Evolutionary conservation across 2,113 vertebrate genomes (phyloP).

Genomic region (Prunella himalayana): DNA sequence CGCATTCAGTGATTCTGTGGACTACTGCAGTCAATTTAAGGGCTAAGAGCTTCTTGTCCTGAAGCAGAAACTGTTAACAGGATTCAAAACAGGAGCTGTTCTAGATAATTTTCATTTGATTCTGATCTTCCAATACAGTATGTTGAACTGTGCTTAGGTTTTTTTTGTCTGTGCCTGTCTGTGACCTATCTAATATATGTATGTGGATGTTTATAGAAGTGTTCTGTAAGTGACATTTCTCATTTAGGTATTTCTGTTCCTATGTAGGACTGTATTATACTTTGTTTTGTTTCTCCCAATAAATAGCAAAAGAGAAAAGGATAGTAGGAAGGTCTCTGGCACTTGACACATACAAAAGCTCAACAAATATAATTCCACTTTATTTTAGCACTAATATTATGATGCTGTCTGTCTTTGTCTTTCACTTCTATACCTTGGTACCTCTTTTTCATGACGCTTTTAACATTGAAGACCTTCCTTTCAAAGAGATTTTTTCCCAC

Average conservation of each 20-base stretch:
- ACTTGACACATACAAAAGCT: not conserved
- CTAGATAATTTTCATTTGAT: not conserved
- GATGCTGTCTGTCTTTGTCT: not conserved
- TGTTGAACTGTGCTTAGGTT: not conserved
- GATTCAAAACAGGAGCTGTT: not conserved
- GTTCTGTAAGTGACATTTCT: not conserved
- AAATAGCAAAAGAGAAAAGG: not conserved
- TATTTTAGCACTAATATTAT: not conserved
- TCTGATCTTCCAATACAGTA: not conserved
- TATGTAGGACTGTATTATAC: not conserved
- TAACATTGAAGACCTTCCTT: not conserved
- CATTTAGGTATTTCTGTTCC: not conserved
- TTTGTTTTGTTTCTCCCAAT: not conserved
- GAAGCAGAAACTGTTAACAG: not conserved
- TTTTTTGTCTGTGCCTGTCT: not conserved
- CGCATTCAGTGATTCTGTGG: accelerated
- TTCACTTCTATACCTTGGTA: not conserved
- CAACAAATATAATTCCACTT: not conserved
- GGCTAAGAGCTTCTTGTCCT: not conserved
- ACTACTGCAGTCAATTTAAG: not conserved
- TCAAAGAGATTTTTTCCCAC: not conserved
- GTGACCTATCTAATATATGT: not conserved
- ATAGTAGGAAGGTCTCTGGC: accelerated
- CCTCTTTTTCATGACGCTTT: not conserved
- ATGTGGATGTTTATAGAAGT: not conserved